phyloP scores from a whole-genome alignment of 2,797 vertebrate genomes.

The Dryobates pubescens region DNA sequence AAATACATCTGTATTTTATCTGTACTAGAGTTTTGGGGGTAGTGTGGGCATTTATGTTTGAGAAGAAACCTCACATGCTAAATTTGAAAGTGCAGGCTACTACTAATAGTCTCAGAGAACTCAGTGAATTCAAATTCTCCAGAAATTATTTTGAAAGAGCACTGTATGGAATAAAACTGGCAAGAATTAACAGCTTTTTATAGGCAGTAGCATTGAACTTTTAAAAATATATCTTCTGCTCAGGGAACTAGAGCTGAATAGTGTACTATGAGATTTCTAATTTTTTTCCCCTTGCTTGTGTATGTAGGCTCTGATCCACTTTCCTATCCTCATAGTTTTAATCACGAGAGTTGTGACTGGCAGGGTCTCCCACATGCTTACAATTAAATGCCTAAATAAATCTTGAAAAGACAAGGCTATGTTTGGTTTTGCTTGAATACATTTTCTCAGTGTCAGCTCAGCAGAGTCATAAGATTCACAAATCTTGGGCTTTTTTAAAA shows the following conservation, averaged over 20 bases:
- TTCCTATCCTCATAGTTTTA: background rate
- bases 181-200: background rate
- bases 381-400: background rate
- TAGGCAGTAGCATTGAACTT: background rate
- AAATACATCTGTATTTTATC: background rate
- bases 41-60: background rate
- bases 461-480: background rate
- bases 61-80: background rate
- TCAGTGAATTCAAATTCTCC: background rate
- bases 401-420: background rate
- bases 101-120: background rate
- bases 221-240: background rate
- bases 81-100: background rate
- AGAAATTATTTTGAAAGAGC: background rate
- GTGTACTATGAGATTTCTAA: background rate
- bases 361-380: background rate
- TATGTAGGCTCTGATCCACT: background rate
- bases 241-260: background rate
- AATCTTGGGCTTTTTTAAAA: background rate
- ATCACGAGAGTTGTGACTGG: background rate
- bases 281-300: background rate
- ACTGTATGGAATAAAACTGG: background rate
- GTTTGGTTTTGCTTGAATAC: background rate
- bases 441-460: background rate
- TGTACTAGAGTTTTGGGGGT: background rate